These are phyloP conservation scores for Halyomorpha halys DNA, from an alignment of 1,140 invertebrate species.

Conservation along the genomic window DNA sequence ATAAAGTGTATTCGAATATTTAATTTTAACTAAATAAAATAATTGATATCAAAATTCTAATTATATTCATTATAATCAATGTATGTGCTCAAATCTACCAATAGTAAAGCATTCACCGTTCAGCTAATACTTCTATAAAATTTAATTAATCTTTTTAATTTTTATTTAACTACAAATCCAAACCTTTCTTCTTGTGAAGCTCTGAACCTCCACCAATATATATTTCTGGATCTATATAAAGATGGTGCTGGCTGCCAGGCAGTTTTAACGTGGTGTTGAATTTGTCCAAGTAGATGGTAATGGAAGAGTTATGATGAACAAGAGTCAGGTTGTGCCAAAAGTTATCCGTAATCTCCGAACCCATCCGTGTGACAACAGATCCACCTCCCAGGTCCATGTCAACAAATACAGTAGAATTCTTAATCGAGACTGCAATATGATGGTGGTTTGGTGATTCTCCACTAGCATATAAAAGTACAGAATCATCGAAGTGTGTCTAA, in stretches of 20 bases:
- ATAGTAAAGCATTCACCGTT: no score
- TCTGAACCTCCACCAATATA: constrained; percentile 80
- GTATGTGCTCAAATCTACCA: no score
- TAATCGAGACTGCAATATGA: constrained; percentile 71
- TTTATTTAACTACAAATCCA: background rate
- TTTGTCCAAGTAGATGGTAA: constrained; percentile 63
- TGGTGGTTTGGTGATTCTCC: constrained; percentile 67
- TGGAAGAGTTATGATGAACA: constrained; percentile 57
- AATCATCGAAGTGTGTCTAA: constrained; percentile 74
- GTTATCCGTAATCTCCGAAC: constrained; percentile 55
- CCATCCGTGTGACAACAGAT: constrained; percentile 51
- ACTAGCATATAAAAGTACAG: constrained; percentile 74
- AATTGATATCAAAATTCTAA: no score
- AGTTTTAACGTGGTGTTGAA: constrained; percentile 56
- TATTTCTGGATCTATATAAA: constrained; percentile 86
- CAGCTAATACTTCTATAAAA: background rate
- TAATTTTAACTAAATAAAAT: no score
- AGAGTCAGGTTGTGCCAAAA: constrained; percentile 86
- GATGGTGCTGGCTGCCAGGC: constrained; percentile 54
- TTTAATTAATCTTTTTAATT: no score
- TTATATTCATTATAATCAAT: no score
- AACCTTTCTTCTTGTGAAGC: constrained; percentile 47
- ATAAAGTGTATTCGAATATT: no score
- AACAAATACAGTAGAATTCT: constrained; percentile 63
- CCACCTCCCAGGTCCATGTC: constrained; percentile 73